These are phyloP conservation scores for Drosophila bifasciata DNA, from an alignment of 1,140 invertebrate species.

Conservation along the genomic window DNA sequence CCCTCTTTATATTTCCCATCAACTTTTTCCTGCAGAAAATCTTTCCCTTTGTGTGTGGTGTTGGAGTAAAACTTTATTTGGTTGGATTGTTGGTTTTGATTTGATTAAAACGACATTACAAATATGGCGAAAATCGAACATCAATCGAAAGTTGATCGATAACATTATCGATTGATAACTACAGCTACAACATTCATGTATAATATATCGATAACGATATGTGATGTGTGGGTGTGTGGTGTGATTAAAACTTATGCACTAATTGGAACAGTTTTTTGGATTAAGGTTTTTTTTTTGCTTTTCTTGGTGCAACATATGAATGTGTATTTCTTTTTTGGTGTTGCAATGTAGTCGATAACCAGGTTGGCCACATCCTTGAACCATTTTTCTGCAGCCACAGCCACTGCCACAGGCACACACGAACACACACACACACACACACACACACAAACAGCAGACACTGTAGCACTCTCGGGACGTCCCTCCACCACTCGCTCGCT, in stretches of 20 bases:
- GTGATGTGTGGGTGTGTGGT: conserved; percentile 17
- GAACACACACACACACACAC: conserved; percentile 15
- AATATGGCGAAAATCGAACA: conserved; percentile 62
- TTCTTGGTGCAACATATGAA: conserved; percentile 17
- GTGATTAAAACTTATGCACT: conserved; percentile 59
- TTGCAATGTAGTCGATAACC: conserved; percentile 66
- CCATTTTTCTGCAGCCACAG: conserved; percentile 19
- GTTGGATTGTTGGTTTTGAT: conserved; percentile 50
- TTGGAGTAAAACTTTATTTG: conserved; percentile 73
- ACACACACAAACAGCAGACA: conserved; percentile 22
- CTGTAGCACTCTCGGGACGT: too few species aligned
- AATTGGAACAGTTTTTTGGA: conserved; percentile 42
- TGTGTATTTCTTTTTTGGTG: conserved; percentile 26
- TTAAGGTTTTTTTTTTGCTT: conserved; percentile 20
- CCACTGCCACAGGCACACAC: conserved; percentile 11
- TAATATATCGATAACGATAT: conserved; percentile 33
- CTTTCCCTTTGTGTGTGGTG: conserved; percentile 39
- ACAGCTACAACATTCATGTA: conserved; percentile 44
- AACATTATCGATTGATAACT: conserved; percentile 43
- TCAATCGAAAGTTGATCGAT: conserved; percentile 51
- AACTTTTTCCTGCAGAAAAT: too few species aligned
- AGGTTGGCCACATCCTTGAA: conserved; percentile 59
- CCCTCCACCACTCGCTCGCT: too few species aligned
- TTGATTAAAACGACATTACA: conserved; percentile 55
- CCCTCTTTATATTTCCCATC: too few species aligned